Evolutionary conservation across 2,797 vertebrate species (phyloP).

Genomic region (Peromyscus attwateri): DNA sequence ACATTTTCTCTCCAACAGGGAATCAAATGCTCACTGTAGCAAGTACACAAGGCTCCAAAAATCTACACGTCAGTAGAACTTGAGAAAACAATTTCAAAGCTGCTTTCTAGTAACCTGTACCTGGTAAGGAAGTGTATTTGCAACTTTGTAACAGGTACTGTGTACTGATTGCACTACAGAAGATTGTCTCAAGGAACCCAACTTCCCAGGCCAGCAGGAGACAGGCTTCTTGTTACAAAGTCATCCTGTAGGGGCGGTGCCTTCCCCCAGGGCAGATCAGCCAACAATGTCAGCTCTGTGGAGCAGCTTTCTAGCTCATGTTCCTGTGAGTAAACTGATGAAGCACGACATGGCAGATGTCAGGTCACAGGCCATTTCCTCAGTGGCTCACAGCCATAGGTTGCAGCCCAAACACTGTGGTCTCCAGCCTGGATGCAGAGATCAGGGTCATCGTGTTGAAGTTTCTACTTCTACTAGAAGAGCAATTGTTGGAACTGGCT

Average conservation of each 20-base stretch:
- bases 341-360: slow-evolving; percentile 40
- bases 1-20: slow-evolving; percentile 45
- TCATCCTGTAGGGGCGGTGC: not conserved
- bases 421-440: slow-evolving; percentile 58
- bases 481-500: not conserved
- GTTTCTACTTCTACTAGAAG: slow-evolving; percentile 9
- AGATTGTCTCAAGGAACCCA: not conserved
- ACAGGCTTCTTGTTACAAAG: slow-evolving; percentile 4
- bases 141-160: slow-evolving; percentile 53
- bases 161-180: slow-evolving; percentile 21
- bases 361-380: slow-evolving; percentile 71
- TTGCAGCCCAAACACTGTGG: slow-evolving; percentile 43
- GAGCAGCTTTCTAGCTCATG: not conserved
- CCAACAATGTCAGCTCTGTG: not conserved
- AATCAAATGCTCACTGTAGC: slow-evolving; percentile 52
- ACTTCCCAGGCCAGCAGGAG: not conserved
- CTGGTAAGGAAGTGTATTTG: slow-evolving; percentile 43
- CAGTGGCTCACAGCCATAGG: slow-evolving; percentile 54
- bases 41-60: slow-evolving; percentile 25
- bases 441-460: not conserved
- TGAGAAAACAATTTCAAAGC: slow-evolving; percentile 57
- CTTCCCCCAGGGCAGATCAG: slow-evolving; percentile 8
- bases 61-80: slow-evolving; percentile 45
- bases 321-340: slow-evolving; percentile 32
- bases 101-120: slow-evolving; percentile 31